Base-by-base conservation (phyloP, 2,113 vertebrate genomes). In the Triplophysa dalaica region DNA sequence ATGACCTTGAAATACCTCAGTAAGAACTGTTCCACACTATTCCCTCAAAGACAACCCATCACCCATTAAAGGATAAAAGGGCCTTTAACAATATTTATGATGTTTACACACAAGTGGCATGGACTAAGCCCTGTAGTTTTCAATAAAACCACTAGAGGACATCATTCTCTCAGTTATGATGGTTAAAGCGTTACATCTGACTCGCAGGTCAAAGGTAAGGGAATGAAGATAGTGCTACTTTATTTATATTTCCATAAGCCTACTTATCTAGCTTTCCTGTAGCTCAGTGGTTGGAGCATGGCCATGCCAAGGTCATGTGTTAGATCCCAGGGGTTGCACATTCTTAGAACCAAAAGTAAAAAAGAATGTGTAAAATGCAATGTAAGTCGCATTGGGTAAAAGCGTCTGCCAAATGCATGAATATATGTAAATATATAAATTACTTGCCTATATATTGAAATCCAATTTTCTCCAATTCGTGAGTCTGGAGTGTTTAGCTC, bases 141-240 rank as follows among this genome's bases (percentile, higher is more conserved):
- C 6, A 68, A 4, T 70, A 4, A 68, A 12, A 66, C 86, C 92
- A 86, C 62, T 75, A 88, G 92, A 84, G 83, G 88, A 83, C 85
- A 86, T 85, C 87, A 85, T 87, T 45, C 43, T 72, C 43, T 77
- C 81, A 89, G 4, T 56, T 74, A 78, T 75, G 17, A 56, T 21
- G 70, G 50, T 4, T 5, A 38, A 74, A 69, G 56, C 22, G 17
- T 68, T 24, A 22, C 24, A 22, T 70, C 21, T n/a, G 29, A 43
- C 29, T 43, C 54, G 0, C 24, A 64, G 21, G 65, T 70, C 48
- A 60, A 24, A 64, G 56, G 52, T 6, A 67, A 8, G 17, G 52
- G 54, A 12, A 52, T 52, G 14, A 52, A 16, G 2, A 52, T 52
- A 16, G 4, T 16, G 4, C 69, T 21, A 21, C 69, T 72, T 72